Base-by-base conservation (phyloP, 1,140 invertebrate genomes). In the Macrobrachium nipponense region DNA sequence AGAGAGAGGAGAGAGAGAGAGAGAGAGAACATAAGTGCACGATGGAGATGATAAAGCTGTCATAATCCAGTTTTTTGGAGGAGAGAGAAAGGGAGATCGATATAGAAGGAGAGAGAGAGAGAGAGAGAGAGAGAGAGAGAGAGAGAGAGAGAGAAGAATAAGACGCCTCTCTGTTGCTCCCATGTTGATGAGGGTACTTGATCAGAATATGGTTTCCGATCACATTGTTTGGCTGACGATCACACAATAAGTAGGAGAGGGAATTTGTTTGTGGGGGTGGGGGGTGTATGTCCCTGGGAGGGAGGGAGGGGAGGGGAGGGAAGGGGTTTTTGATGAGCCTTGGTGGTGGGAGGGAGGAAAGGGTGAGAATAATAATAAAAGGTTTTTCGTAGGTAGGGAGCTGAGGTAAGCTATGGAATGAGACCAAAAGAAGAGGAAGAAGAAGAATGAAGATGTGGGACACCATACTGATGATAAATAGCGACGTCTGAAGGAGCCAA, bases 1-100 rank as follows among this genome's bases (percentile, higher is more conserved):
- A 51, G 43, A 44, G 62, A 44, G 43, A 66, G 61, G 77, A 62
- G 60, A 64, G 61, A 43, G 23, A 80, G 78, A 80, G 23, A 64
- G 78, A 44, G 36, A 44, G 61, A 80, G 36, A 36, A 36, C 17
- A 44, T 20, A 61, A 23, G 27, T 44, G 36, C 60, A 10, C 18
- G 12, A 60, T n/a, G 77, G 27, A 18, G 36, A 60, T 44, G 62
- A 44, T 51, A 51, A 51, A 10, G 51, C 51, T 51, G 12, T 51
- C 51, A 51, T 51, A 51, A 51, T 51, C 51, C 51, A 51, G 0
- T 51, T 51, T 51, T 51, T 36, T 36, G 62, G 15, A 23, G 27
- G 60, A 36, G 78, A 62, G 43, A 59, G 43, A 59, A 66, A n/a
- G 10, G 20, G 12, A 80, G 23, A 27, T 17, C 20, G 17, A 27